Evolutionary conservation across 1,140 invertebrate species (phyloP).

Genomic region (Homarus americanus): DNA sequence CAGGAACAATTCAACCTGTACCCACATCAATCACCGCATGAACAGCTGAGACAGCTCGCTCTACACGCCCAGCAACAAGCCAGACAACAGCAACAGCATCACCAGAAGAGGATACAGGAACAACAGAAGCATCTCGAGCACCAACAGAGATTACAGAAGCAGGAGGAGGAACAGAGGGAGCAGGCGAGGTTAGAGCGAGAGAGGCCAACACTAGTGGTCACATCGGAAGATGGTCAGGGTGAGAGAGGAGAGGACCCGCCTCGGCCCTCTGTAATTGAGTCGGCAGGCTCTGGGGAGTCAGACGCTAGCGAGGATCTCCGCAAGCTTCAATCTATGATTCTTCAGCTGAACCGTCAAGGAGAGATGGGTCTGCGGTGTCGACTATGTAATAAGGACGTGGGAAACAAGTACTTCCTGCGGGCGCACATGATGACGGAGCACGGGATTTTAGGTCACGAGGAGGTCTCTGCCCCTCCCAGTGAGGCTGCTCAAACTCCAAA

Average conservation of each 20-base stretch:
- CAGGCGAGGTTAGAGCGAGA: slow-evolving; percentile 6
- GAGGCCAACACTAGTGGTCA: background rate
- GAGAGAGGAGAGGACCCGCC: slow-evolving; percentile 28
- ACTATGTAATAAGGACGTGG: slow-evolving; percentile 82
- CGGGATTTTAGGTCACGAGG: slow-evolving; percentile 79
- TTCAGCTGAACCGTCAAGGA: slow-evolving; percentile 88
- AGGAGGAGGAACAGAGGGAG: slow-evolving; percentile 54
- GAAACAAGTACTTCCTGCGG: slow-evolving; percentile 81
- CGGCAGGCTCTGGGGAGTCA: slow-evolving; percentile 53
- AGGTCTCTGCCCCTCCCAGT: slow-evolving; percentile 60
- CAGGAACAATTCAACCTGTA: slow-evolving; percentile 55
- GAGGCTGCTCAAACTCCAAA: slow-evolving; percentile 68
- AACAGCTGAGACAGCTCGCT: slow-evolving; percentile 79
- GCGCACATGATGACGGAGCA: slow-evolving; percentile 83
- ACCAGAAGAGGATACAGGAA: slow-evolving; percentile 64
- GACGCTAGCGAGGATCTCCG: slow-evolving; percentile 85
- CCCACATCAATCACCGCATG: slow-evolving; percentile 76
- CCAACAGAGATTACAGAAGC: slow-evolving; percentile 37
- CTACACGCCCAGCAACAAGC: slow-evolving; percentile 77
- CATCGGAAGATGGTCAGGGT: slow-evolving; percentile 14
- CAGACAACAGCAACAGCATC: slow-evolving; percentile 52
- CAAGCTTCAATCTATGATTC: slow-evolving; percentile 94
- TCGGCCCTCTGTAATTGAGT: slow-evolving; percentile 54
- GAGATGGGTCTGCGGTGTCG: slow-evolving; percentile 79
- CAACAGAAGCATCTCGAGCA: slow-evolving; percentile 62